Base-by-base conservation (phyloP, 2,797 vertebrate species). In the Acipenser transmontanus region DNA sequence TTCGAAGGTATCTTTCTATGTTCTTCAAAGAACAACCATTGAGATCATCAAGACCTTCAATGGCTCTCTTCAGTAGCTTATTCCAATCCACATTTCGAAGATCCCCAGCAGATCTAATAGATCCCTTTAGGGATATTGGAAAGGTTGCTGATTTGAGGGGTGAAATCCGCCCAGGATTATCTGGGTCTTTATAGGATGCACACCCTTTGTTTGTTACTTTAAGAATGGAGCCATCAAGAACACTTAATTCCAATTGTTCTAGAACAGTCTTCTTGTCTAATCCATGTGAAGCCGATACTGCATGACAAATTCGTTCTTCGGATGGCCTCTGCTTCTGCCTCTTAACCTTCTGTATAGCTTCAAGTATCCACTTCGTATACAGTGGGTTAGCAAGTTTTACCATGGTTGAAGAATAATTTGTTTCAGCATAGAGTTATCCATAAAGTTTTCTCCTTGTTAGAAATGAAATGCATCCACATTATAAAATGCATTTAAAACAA, bases 311-410 rank as follows among this genome's bases (percentile, higher is more conserved):
- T 78, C 97, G 89, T 81, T 99, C 97, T 87, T 99, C 97, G 0
- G 97, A 99, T 51, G 97, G 97, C 75, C 97, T 91, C 82, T 99
- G 97, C 90, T 99, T 99, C 79, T 99, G 97, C 82, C 95, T 92
- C 88, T 98, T 99, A 75, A 99, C 95, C 90, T 99, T 99, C 85
- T 98, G 97, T 94, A 99, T 98, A 80, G 97, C 97, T 93, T 99
- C 97, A 80, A 98, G 95, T 96, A 99, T 98, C 97, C 97, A 99
- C 92, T 95, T 95, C 75, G 97, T 97, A 85, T 98, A 98, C 85
- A 97, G 95, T 92, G 96, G 96, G 91, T 98, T 98, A 80, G 97
- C 96, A 91, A 98, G 96, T 95, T 98, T 98, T 94, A 99, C 96
- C 97, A 99, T 99, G 97, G 87, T 96, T 95, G 92, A 96, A 88